Percentiles rank a stretch among this genome's conserved stretches.
phyloP scores from a whole-genome alignment of 2,888 invertebrate species.

The Tetheella fluctuosa region DNA sequence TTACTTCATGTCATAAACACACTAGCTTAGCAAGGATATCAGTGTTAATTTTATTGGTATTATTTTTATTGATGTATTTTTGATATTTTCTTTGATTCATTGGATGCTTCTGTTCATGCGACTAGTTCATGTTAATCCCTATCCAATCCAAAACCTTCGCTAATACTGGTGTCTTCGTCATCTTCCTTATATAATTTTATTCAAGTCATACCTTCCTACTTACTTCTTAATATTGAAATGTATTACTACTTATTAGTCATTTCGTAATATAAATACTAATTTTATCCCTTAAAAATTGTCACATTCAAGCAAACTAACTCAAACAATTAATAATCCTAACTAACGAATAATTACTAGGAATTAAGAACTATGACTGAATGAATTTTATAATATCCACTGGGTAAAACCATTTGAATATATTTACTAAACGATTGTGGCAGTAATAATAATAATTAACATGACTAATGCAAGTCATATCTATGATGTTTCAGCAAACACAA shows the following conservation, averaged over 20 bases:
- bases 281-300: too few relatives aligned
- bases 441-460: neutral
- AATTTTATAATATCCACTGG: neutral
- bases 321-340: too few relatives aligned
- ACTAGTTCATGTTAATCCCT: slow-evolving; percentile 36
- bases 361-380: too few relatives aligned
- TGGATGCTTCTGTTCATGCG: slow-evolving; percentile 52
- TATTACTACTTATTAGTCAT: neutral
- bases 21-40: slow-evolving; percentile 47
- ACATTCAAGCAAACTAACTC: too few relatives aligned
- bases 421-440: neutral
- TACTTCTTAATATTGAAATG: too few relatives aligned
- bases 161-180: slow-evolving; percentile 50
- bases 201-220: too few relatives aligned
- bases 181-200: slow-evolving; percentile 15
- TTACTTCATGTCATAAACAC: slow-evolving; percentile 49
- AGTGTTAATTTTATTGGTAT: slow-evolving; percentile 37
- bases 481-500: slow-evolving; percentile 64
- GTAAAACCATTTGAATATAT: neutral
- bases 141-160: slow-evolving; percentile 35
- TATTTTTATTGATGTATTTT: slow-evolving; percentile 47
- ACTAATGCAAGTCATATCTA: neutral
- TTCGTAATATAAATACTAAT: too few relatives aligned
- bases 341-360: too few relatives aligned
- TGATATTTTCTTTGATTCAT: slow-evolving; percentile 48